A percentile compares a stretch with the other conserved stretches of the same genome.
These are phyloP conservation scores for Laupala kohalensis DNA, from an alignment of 1,140 invertebrate species.

Conservation along the genomic window DNA sequence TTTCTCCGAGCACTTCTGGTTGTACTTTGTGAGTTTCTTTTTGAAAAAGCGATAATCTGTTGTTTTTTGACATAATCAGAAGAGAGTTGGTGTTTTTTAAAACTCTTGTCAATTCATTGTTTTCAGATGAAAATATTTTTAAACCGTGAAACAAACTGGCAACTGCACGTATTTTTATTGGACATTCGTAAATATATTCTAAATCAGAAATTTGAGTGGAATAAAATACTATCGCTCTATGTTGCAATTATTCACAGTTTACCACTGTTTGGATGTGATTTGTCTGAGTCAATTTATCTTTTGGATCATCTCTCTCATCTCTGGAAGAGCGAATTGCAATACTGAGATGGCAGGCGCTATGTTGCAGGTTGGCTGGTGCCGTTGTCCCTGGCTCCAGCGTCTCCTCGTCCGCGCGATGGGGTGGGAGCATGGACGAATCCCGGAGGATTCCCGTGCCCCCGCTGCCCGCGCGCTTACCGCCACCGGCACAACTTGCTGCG, in stretches of 20 bases:
- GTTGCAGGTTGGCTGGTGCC: background rate
- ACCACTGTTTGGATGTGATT: background rate
- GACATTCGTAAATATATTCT: background rate
- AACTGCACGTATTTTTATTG: too few species aligned
- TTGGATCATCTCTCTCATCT: background rate
- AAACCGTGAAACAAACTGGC: too few species aligned
- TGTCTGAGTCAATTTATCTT: background rate
- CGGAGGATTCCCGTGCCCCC: constrained; percentile 14
- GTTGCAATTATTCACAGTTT: background rate
- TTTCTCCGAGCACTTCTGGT: too few species aligned
- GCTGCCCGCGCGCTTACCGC: constrained; percentile 27
- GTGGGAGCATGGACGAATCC: background rate
- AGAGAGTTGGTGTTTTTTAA: too few species aligned
- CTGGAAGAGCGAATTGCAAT: too few species aligned
- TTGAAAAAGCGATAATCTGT: too few species aligned
- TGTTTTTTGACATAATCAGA: too few species aligned
- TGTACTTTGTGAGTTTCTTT: too few species aligned
- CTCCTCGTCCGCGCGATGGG: background rate
- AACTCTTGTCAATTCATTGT: too few species aligned
- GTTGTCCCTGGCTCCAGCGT: background rate
- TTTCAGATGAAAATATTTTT: too few species aligned
- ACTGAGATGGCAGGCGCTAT: background rate
- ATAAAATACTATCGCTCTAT: background rate
- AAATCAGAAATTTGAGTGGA: background rate
- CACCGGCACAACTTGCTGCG: constrained; percentile 44